Evolutionary conservation across 2,888 invertebrate genomes (phyloP).

Genomic region (Urechis unicinctus): DNA sequence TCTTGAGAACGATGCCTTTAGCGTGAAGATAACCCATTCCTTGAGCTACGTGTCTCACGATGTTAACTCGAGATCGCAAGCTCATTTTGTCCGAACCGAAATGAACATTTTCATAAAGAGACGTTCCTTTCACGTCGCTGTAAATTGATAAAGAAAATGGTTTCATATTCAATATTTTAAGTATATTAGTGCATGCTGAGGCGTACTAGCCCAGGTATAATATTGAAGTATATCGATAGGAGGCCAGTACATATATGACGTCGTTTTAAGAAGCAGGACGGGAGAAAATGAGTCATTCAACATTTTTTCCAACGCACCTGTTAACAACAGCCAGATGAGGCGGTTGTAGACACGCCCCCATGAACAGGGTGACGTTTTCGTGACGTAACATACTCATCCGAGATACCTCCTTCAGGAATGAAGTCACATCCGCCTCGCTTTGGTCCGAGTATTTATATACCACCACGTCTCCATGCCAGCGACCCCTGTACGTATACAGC

Average conservation of each 20-base stretch:
- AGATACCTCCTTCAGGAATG: constrained; percentile 37
- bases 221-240: neutral
- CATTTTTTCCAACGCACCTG: constrained; percentile 40
- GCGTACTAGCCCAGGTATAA: neutral
- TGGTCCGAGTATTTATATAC: constrained; percentile 41
- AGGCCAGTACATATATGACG: too few relatives aligned
- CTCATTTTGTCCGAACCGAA: constrained; percentile 34
- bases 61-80: constrained; percentile 39
- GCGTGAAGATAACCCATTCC: constrained; percentile 54
- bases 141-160: constrained; percentile 8
- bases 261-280: neutral
- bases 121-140: constrained; percentile 44
- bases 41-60: constrained; percentile 47
- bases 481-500: constrained; percentile 32
- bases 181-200: neutral
- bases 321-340: constrained; percentile 48
- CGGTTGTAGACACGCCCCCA: constrained; percentile 51
- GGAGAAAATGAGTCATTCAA: neutral
- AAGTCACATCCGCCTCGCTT: constrained; percentile 16
- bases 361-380: constrained; percentile 52
- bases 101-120: constrained; percentile 47
- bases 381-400: constrained; percentile 50
- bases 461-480: constrained; percentile 52
- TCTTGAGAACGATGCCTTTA: constrained; percentile 50
- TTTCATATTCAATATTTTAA: neutral